These are phyloP conservation scores for Pelmatolapia mariae DNA, from an alignment of 2,113 vertebrate species.

Conservation along the genomic window DNA sequence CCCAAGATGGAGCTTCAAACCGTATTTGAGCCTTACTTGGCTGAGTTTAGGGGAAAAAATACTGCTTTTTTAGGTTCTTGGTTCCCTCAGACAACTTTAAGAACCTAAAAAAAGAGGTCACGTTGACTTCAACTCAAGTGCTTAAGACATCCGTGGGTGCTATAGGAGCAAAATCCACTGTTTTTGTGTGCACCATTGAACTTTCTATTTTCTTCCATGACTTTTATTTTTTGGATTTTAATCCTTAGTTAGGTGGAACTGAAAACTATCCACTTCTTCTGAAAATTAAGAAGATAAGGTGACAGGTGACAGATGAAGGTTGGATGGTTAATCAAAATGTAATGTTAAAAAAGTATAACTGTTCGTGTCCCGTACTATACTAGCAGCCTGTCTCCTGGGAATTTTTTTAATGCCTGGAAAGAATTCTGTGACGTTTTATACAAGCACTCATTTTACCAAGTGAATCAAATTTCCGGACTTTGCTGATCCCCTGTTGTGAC, in stretches of 20 bases:
- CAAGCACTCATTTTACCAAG: not conserved
- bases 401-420: not conserved
- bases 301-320: not conserved
- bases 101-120: not conserved
- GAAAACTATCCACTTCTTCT: not conserved
- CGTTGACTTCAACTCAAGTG: not conserved
- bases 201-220: not conserved
- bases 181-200: not conserved
- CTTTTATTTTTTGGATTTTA: not conserved
- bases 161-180: not conserved
- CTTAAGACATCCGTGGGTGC: not conserved
- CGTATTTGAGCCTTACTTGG: not conserved
- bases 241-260: not conserved
- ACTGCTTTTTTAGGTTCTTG: not conserved
- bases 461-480: not conserved
- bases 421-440: not conserved
- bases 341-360: not conserved
- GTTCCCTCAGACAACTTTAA: not conserved
- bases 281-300: not conserved
- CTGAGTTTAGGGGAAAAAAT: not conserved
- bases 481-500: not conserved
- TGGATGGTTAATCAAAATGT: not conserved
- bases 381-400: not conserved
- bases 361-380: not conserved
- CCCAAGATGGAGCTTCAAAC: not conserved